Evolutionary conservation across 2,888 invertebrate species (phyloP), one percentile per base, ranked within the genome.

Genomic region (Bembecia ichneumoniformis): DNA sequence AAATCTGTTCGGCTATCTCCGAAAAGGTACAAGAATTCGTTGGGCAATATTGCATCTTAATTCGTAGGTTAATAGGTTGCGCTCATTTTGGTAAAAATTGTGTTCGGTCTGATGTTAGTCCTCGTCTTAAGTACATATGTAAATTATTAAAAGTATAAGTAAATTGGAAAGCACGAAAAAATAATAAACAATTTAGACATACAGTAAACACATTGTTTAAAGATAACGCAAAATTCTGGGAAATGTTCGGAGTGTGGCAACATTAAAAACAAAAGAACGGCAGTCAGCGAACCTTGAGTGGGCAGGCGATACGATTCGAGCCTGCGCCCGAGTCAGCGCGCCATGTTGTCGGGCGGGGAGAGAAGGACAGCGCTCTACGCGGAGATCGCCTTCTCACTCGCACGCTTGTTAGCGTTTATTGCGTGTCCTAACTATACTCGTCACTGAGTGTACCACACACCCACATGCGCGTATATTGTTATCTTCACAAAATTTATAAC

Each of bases 261-360:
- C 84, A 84, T 83, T 82, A 77, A 80, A 81, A 86, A 87, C 87
- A 88, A 88, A 87, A 87, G 87, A 87, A 86, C 84, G 87, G 83
- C 87, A 88, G 88, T 88, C 87, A 87, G 87, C 88, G 88, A 88
- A 88, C 88, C 87, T 88, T 88, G 88, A 90, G 90, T 90, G 89
- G 89, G 88, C 83, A 84, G 87, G 84, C 87, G 84, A 87, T 87
- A 84, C 82, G 84, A 83, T 83, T 82, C 89, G 90, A 90, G 90
- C 83, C 89, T 90, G 90, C 90, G 90, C 90, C 89, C 89, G 86
- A 84, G 84, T 82, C 82, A 74, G 72, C 79, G 78, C 83, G 86
- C 87, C 87, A 87, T 86, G 79, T 83, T 87, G 82, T 77, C 77
- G 74, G 28, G 68, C 73, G 72, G 79, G 66, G 53, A 57, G 64